These are phyloP conservation scores for Potamarius usumacintae DNA, from an alignment of 2,113 vertebrate species.

Conservation along the genomic window DNA sequence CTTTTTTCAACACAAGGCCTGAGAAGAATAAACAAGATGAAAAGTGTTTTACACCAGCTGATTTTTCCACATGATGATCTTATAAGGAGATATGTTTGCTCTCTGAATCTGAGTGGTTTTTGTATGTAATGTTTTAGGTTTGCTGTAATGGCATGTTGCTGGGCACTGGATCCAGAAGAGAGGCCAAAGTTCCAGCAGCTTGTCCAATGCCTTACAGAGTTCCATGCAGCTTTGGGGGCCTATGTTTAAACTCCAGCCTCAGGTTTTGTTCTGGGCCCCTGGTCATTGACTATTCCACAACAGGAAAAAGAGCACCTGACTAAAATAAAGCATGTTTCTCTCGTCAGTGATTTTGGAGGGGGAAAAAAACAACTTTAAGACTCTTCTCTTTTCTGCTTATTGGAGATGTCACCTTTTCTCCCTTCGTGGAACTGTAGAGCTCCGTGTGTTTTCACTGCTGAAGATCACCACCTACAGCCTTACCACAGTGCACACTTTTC, in stretches of 20 bases:
- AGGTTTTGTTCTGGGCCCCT: slow-evolving; percentile 52
- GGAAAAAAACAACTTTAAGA: slow-evolving; percentile 34
- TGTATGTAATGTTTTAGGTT: slow-evolving; percentile 74
- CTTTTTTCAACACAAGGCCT: not conserved
- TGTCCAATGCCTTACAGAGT: slow-evolving; percentile 98
- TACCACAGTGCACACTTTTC: slow-evolving; percentile 10
- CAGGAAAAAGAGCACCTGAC: slow-evolving; percentile 81
- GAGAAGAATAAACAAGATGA: not conserved
- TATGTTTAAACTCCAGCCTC: slow-evolving; percentile 81
- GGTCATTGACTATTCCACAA: slow-evolving; percentile 57
- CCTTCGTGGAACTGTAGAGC: slow-evolving; percentile 14
- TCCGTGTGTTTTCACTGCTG: not conserved
- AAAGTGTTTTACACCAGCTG: not conserved
- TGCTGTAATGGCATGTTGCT: slow-evolving; percentile 99
- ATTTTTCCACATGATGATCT: not conserved
- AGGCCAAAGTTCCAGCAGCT: slow-evolving; percentile 98
- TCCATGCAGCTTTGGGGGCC: slow-evolving; percentile 92
- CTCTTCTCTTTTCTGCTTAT: slow-evolving; percentile 18
- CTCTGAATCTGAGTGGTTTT: slow-evolving; percentile 2
- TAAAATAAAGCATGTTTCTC: slow-evolving; percentile 49
- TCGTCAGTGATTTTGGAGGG: slow-evolving; percentile 59
- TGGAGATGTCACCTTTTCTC: slow-evolving; percentile 8
- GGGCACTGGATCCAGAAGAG: slow-evolving; percentile 96
- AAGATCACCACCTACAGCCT: not conserved
- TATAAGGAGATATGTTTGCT: not conserved